These are phyloP conservation scores for Tipula helvola DNA, from an alignment of 2,888 invertebrate genomes.

Conservation along the genomic window DNA sequence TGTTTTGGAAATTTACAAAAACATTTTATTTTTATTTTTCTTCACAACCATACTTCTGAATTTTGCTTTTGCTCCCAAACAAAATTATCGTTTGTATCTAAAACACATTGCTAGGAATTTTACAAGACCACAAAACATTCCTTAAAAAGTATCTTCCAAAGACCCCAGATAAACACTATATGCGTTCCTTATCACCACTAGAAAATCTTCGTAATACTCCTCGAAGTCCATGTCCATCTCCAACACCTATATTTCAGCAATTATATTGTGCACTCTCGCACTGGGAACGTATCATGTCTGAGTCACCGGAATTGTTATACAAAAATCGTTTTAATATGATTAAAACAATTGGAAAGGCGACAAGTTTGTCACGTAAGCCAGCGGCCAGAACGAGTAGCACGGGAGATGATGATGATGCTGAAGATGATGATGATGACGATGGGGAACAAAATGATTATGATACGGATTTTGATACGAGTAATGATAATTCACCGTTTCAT, in stretches of 20 bases:
- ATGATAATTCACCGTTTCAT: not conserved
- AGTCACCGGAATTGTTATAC: slow-evolving; percentile 20
- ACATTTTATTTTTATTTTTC: not conserved
- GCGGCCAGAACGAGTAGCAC: not conserved
- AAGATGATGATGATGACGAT: not conserved
- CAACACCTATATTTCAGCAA: slow-evolving; percentile 41
- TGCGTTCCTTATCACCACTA: not conserved
- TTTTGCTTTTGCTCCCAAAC: slow-evolving; percentile 11
- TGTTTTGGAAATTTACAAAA: not conserved
- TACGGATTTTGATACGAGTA: not conserved
- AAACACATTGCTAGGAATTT: slow-evolving; percentile 12
- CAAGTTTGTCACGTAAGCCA: not conserved
- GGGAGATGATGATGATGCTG: not conserved
- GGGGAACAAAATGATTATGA: not conserved
- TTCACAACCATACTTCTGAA: not conserved
- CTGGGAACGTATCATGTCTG: slow-evolving; percentile 28
- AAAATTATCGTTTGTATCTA: not conserved
- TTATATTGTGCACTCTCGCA: slow-evolving; percentile 34
- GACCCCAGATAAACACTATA: slow-evolving; percentile 19
- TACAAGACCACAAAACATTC: slow-evolving; percentile 8
- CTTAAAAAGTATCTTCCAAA: slow-evolving; percentile 19
- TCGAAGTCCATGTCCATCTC: slow-evolving; percentile 28
- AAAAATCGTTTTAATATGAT: not conserved
- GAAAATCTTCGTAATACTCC: not conserved
- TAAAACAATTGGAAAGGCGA: not conserved